Evolutionary conservation across 2,113 vertebrate genomes (phyloP).

Genomic region (Eupsittula cactorum): DNA sequence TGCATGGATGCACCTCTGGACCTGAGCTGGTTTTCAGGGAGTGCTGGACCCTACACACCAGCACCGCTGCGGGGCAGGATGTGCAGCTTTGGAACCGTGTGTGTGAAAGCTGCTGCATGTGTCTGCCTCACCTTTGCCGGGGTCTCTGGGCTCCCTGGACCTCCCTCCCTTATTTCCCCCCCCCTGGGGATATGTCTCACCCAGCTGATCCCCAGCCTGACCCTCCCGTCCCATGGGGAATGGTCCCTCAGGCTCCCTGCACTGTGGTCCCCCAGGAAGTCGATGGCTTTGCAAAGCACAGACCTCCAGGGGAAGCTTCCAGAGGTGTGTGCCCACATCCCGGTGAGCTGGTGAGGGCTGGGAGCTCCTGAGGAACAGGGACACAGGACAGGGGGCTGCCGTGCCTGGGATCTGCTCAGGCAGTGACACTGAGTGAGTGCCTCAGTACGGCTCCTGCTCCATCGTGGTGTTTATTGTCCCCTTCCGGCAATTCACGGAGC

Average conservation of each 20-base stretch:
- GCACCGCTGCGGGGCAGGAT: not conserved
- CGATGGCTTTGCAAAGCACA: not conserved
- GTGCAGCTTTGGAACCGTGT: not conserved
- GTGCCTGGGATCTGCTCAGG: too few species aligned
- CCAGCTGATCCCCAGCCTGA: not conserved
- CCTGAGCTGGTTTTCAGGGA: not conserved
- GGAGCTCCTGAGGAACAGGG: accelerated
- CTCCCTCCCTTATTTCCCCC: not conserved
- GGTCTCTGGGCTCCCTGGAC: not conserved
- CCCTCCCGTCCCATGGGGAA: not conserved
- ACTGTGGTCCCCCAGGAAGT: too few species aligned
- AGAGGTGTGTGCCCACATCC: not conserved
- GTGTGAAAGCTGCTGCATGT: too few species aligned
- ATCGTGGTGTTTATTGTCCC: accelerated
- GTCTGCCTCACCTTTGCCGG: not conserved
- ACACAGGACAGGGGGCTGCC: not conserved
- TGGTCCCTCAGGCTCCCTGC: not conserved
- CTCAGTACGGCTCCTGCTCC: not conserved
- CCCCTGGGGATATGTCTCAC: accelerated
- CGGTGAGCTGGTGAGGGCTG: accelerated
- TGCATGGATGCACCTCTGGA: not conserved
- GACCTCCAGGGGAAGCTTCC: not conserved
- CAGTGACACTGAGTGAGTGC: not conserved
- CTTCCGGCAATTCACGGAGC: not conserved
- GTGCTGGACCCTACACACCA: accelerated